Evolutionary conservation across 2,113 vertebrate species (phyloP).

Genomic region (Silurus glanis): DNA sequence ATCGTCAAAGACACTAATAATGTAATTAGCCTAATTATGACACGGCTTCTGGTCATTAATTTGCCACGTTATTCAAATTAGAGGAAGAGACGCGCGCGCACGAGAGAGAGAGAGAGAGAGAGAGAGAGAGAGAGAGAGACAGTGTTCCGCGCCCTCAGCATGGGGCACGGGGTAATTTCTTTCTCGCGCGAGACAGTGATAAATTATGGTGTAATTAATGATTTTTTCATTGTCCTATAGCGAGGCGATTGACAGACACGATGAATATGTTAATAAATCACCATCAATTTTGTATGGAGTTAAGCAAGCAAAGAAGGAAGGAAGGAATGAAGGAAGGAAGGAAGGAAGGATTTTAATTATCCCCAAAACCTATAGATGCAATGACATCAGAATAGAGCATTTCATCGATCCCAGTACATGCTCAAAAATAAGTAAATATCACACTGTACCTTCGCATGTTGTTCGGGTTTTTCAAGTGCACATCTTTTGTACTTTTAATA

Average conservation of each 20-base stretch:
- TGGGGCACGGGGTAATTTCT: conserved; percentile 64
- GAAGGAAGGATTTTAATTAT: neutral
- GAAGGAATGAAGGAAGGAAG: too few species aligned
- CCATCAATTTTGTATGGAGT: conserved; percentile 56
- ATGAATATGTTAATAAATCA: conserved; percentile 57
- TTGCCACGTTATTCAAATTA: conserved; percentile 55
- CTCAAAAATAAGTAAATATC: neutral
- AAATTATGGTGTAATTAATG: conserved; percentile 69
- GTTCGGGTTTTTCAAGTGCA: neutral
- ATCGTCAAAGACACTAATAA: conserved; percentile 58
- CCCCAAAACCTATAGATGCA: neutral
- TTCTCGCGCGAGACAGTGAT: conserved; percentile 68
- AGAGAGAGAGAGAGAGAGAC: conserved; percentile 11
- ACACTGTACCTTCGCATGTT: neutral
- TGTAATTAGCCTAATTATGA: conserved; percentile 62
- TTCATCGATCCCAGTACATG: neutral
- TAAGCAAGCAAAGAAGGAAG: neutral
- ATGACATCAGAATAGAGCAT: neutral
- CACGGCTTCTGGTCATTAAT: conserved; percentile 46
- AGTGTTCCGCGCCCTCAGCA: conserved; percentile 61
- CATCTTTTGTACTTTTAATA: neutral
- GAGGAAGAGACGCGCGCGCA: neutral
- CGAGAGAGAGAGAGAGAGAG: too few species aligned
- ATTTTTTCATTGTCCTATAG: conserved; percentile 61
- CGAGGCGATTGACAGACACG: conserved; percentile 62